Conservation (phyloP, 2,113 vertebrate genomes). For the Crotophaga sulcirostris region DNA sequence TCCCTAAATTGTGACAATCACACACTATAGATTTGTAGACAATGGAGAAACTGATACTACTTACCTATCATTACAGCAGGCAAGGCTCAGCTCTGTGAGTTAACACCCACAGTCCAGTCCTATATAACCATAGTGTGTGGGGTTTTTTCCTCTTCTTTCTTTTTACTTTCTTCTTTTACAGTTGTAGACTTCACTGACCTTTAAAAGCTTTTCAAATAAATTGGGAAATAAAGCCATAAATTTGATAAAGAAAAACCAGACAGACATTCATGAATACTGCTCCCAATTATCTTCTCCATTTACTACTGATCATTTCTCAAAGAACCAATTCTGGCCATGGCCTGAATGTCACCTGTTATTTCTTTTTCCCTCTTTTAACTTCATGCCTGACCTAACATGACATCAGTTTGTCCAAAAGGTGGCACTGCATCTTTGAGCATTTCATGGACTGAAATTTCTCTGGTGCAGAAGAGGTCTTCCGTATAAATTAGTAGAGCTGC, state of each 20-base stretch:
- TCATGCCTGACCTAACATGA: slow-evolving; percentile 37
- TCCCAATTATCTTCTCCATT: not conserved
- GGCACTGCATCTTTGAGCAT: slow-evolving; percentile 69
- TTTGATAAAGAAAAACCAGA: not conserved
- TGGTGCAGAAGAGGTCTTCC: not conserved
- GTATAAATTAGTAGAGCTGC: not conserved
- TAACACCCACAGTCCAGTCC: not conserved
- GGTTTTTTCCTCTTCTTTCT: not conserved
- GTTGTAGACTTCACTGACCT: not conserved
- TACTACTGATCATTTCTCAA: not conserved
- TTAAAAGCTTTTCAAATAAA: not conserved
- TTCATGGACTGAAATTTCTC: not conserved
- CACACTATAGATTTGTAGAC: not conserved
- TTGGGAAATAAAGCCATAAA: not conserved
- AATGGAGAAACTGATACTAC: not conserved
- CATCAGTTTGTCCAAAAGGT: slow-evolving; percentile 47
- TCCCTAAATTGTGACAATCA: not conserved
- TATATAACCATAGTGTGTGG: fast-evolving
- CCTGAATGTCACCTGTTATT: not conserved
- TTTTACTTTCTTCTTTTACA: not conserved
- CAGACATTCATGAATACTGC: not conserved
- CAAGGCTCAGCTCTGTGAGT: not conserved
- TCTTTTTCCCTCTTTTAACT: not conserved
- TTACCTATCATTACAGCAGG: not conserved
- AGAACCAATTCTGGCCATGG: not conserved